Evolutionary conservation across 2,888 invertebrate genomes (phyloP).

Genomic region (Acanthococcus lagerstroemiae): DNA sequence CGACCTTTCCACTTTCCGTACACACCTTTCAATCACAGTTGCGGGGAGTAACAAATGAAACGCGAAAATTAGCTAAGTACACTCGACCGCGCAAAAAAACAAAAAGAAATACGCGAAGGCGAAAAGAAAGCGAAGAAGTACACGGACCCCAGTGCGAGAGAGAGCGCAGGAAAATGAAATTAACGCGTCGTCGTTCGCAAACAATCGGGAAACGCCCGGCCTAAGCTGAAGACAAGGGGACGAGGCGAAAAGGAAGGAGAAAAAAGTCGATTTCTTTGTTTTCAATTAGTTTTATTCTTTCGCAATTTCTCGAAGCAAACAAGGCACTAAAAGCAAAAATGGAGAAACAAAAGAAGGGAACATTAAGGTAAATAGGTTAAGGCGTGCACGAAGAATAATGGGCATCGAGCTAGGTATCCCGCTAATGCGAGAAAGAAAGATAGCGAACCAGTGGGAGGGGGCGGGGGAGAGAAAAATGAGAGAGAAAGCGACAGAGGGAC

Average conservation of each 20-base stretch:
- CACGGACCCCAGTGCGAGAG: no score
- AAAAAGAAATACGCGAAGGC: no score
- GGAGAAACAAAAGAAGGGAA: slow-evolving; percentile 5
- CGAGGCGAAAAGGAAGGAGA: not conserved
- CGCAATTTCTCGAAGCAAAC: not conserved
- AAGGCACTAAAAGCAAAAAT: slow-evolving; percentile 8
- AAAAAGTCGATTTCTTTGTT: not conserved
- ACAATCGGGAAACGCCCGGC: not conserved
- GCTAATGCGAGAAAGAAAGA: not conserved
- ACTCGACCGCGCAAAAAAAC: no score
- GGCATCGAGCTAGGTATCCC: not conserved
- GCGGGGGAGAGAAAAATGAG: no score
- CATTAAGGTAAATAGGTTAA: slow-evolving; percentile 18
- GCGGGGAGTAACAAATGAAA: no score
- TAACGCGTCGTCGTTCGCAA: not conserved
- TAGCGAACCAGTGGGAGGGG: not conserved
- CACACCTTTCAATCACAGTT: no score
- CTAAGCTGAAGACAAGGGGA: not conserved
- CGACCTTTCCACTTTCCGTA: no score
- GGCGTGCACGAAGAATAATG: slow-evolving; percentile 15
- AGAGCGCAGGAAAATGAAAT: not conserved
- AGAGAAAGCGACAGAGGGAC: no score
- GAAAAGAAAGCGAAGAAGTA: no score
- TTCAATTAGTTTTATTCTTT: slow-evolving; percentile 13
- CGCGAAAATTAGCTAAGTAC: no score